Evolutionary conservation across 2,113 vertebrate genomes (phyloP).

Genomic region (Nothoprocta perdicaria): DNA sequence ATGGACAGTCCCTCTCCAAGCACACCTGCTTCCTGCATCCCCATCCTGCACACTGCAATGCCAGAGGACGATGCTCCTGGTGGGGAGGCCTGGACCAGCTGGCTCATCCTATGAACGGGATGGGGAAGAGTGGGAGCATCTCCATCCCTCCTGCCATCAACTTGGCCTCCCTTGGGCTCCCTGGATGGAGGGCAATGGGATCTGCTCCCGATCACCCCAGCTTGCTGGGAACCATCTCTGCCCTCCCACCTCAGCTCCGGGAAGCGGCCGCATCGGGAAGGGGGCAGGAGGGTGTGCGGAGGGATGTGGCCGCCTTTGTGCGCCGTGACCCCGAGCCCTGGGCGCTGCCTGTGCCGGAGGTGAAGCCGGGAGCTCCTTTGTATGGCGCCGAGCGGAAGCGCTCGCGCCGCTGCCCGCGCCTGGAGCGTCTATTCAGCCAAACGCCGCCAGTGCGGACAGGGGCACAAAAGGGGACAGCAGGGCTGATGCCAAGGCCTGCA

Average conservation of each 20-base stretch:
- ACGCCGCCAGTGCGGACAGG: not conserved
- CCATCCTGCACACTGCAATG: too few species aligned
- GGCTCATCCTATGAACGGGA: too few species aligned
- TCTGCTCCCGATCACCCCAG: not conserved
- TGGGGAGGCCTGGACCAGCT: too few species aligned
- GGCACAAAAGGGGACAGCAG: not conserved
- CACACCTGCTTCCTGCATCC: not conserved
- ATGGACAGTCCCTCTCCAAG: not conserved
- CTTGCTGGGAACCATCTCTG: too few species aligned
- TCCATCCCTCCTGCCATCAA: not conserved
- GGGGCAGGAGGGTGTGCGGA: accelerated
- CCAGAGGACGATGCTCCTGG: not conserved
- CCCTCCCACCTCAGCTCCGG: too few species aligned
- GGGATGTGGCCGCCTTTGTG: not conserved
- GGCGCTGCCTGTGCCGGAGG: not conserved
- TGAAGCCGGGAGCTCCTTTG: not conserved
- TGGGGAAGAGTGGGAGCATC: not conserved
- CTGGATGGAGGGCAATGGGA: too few species aligned
- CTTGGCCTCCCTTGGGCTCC: not conserved
- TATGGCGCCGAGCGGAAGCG: not conserved
- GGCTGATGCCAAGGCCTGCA: accelerated
- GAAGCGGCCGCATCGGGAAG: accelerated
- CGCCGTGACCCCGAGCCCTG: accelerated
- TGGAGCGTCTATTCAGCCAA: not conserved
- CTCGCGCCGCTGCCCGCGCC: not conserved